These are phyloP conservation scores for Echinops telfairi DNA, from an alignment of 2,113 vertebrate genomes.

Conservation along the genomic window DNA sequence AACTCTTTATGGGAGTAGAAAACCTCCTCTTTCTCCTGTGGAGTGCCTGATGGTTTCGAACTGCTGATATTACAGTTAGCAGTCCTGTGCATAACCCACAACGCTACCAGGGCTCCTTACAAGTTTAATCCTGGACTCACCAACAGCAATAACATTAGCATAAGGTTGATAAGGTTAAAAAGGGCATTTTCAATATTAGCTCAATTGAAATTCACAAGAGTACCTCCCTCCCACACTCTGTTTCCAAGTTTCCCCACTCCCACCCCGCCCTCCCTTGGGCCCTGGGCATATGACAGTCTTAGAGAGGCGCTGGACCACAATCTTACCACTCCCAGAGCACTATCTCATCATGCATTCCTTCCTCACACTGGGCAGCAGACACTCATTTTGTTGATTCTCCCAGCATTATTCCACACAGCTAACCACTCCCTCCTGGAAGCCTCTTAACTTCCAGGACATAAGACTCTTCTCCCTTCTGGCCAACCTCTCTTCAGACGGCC, in stretches of 20 bases:
- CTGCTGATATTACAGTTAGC: too few relatives aligned
- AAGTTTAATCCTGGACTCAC: background rate
- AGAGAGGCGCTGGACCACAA: background rate
- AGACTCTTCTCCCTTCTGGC: background rate
- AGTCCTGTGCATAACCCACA: too few relatives aligned
- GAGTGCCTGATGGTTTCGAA: too few relatives aligned
- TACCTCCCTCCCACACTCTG: background rate
- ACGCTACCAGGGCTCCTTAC: too few relatives aligned
- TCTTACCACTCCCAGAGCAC: background rate
- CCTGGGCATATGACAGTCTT: background rate
- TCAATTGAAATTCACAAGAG: conserved; percentile 26
- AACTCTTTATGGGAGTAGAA: too few relatives aligned
- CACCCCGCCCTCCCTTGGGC: background rate
- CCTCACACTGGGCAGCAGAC: background rate
- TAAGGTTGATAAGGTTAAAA: background rate
- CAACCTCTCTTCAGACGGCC: background rate
- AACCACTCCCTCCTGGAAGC: background rate
- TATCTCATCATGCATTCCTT: background rate
- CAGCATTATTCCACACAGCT: background rate
- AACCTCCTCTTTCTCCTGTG: too few relatives aligned
- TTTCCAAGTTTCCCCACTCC: background rate
- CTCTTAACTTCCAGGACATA: background rate
- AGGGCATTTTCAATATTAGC: background rate
- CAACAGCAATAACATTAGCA: background rate
- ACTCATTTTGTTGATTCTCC: background rate